Evolutionary conservation across 2,888 invertebrate species (phyloP).

Genomic region (Scaptodrosophila latifasciaeformis): DNA sequence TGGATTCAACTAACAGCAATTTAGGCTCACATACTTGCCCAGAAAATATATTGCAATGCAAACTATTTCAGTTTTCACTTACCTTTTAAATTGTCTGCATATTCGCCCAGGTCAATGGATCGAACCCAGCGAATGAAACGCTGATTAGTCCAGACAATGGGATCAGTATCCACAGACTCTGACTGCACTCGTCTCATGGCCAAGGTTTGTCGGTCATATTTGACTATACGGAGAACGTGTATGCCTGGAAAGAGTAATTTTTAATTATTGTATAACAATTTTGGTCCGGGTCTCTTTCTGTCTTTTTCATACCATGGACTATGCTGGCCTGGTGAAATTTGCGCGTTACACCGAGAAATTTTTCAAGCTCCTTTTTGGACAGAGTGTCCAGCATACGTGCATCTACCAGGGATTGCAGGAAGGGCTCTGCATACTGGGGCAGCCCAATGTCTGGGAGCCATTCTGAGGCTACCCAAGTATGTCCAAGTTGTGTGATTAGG

Average conservation of each 20-base stretch:
- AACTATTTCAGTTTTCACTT: no score
- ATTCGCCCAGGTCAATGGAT: conserved; percentile 94
- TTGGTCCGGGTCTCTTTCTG: no score
- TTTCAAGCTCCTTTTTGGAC: conserved; percentile 95
- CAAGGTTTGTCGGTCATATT: conserved; percentile 92
- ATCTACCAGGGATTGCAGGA: conserved; percentile 92
- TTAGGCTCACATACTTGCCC: no score
- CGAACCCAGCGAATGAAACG: conserved; percentile 95
- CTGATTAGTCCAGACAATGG: conserved; percentile 96
- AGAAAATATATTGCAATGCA: no score
- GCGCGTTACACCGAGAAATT: conserved; percentile 91
- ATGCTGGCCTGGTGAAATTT: conserved; percentile 97
- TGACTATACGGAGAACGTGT: conserved; percentile 91
- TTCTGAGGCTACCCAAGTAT: conserved; percentile 95
- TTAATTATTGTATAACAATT: not conserved
- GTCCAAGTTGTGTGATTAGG: conserved; percentile 89
- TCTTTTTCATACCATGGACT: conserved; percentile 81
- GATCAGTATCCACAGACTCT: conserved; percentile 91
- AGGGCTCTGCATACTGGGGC: conserved; percentile 91
- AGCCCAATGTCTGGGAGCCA: conserved; percentile 95
- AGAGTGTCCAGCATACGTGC: conserved; percentile 94
- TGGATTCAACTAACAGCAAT: no score
- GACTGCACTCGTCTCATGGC: conserved; percentile 91
- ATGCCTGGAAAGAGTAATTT: conserved; percentile 76
- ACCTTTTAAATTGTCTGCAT: conserved; percentile 95